Base-by-base conservation (phyloP, 1,140 invertebrate genomes). In the Stratiolaelaps scimitus region DNA sequence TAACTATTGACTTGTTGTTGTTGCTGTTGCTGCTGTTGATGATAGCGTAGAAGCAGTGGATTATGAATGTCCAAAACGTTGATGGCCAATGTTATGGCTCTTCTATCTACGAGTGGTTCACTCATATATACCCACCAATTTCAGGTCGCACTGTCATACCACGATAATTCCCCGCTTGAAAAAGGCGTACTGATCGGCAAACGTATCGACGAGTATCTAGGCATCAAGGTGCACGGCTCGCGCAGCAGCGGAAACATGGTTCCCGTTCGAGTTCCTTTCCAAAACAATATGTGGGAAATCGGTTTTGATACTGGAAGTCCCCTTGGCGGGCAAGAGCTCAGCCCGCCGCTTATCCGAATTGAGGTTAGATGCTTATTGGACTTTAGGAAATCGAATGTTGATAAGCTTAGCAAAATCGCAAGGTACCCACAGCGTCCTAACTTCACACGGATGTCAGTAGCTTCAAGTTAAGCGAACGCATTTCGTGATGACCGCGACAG, bases 121-220 rank as follows among this genome's bases (percentile, higher is more conserved):
- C 34, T 40, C 10, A 40, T 40, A 40, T n/a, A n/a, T n/a, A n/a
- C n/a, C n/a, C n/a, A n/a, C n/a, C 47, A 34, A 28, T 71, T 79
- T 0, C 78, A 88, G 77, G 69, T 89, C 17, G 82, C 83, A 0
- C 83, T 86, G 1, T 86, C 85, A 1, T 86, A 83, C 72, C 84
- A 87, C 69, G 87, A 89, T 72, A 84, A 85, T 5, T 88, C 87
- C 0, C 79, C 81, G 0, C 72, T 89, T 0, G 53, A 60, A 26
- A 60, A 26, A 10, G 53, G 53, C 1, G 15, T 23, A 2, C 53
- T 60, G 2, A 23, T 60, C 10, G 53, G 53, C 26, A 26, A 60
- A 26, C 53, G 53, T 19, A 60, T 60, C 53, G 53, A 60, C 23
- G 53, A 60, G 20, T 60, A 20, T 23, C 53, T 60, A 1, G 17